Evolutionary conservation across 1,140 invertebrate species (phyloP).

Genomic region (Cotesia typhae): DNA sequence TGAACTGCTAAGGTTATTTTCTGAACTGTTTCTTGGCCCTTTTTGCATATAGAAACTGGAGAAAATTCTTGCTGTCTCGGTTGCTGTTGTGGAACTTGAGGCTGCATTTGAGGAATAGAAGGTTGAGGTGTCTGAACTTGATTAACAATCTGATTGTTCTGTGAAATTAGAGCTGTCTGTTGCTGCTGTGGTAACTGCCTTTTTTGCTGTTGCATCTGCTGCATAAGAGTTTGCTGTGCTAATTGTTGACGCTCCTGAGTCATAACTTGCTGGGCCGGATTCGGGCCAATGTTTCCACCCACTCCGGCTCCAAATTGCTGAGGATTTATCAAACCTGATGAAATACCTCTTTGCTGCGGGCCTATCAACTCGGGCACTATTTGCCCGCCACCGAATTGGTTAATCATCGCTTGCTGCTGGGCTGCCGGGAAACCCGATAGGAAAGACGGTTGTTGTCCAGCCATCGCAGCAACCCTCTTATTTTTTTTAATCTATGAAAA

Average conservation of each 20-base stretch:
- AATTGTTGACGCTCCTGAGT: conserved; percentile 53
- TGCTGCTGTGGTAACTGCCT: conserved; percentile 46
- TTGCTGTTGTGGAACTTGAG: conserved; percentile 63
- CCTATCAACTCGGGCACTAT: conserved; percentile 68
- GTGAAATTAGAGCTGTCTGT: conserved; percentile 55
- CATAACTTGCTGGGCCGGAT: conserved; percentile 58
- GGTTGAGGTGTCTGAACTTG: conserved; percentile 58
- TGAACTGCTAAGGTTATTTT: conserved; percentile 89
- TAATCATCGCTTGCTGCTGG: conserved; percentile 67
- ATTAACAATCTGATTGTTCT: conserved; percentile 53
- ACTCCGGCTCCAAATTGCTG: conserved; percentile 61
- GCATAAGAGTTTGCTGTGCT: conserved; percentile 54
- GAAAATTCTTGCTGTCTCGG: conserved; percentile 74
- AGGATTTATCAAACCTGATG: conserved; percentile 57
- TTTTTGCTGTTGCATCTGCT: conserved; percentile 58
- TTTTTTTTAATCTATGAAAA: no score
- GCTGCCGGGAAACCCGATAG: conserved; percentile 68
- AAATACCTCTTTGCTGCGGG: conserved; percentile 60
- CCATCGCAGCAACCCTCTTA: conserved; percentile 55
- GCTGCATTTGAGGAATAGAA: conserved; percentile 63
- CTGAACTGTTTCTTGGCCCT: conserved; percentile 92
- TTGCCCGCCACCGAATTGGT: conserved; percentile 68
- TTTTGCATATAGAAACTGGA: conserved; percentile 84
- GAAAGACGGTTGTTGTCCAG: conserved; percentile 70
- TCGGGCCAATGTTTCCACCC: conserved; percentile 47